Percentiles rank a stretch among this genome's conserved stretches.
These are phyloP conservation scores for Catocala nupta DNA, from an alignment of 2,888 invertebrate genomes.

Conservation along the genomic window DNA sequence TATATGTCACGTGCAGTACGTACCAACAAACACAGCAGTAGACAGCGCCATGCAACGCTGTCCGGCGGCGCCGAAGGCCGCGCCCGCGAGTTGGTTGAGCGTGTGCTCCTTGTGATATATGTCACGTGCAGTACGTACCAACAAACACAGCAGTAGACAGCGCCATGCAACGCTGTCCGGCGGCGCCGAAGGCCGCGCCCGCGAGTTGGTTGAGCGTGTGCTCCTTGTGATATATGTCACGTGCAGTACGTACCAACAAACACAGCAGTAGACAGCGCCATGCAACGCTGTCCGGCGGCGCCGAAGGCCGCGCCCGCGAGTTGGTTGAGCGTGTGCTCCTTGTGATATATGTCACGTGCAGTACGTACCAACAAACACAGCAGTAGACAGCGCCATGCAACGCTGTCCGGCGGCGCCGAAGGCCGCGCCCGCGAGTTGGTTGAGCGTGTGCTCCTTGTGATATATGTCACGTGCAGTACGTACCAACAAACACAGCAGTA, in stretches of 20 bases:
- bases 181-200: conserved; percentile 99
- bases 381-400: conserved; percentile 99
- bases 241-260: conserved; percentile 90
- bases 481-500: conserved; percentile 96
- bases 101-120: conserved; percentile 94
- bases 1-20: background rate
- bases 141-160: conserved; percentile 97
- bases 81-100: conserved; percentile 96
- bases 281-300: conserved; percentile 99
- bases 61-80: conserved; percentile 99
- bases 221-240: conserved; percentile 90
- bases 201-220: conserved; percentile 96
- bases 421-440: conserved; percentile 97
- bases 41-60: conserved; percentile 99
- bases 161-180: conserved; percentile 99
- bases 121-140: conserved; percentile 72
- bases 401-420: conserved; percentile 99
- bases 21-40: conserved; percentile 96
- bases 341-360: conserved; percentile 79
- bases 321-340: conserved; percentile 97
- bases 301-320: conserved; percentile 98
- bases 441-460: conserved; percentile 89
- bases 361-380: conserved; percentile 92
- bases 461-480: background rate
- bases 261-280: conserved; percentile 98